Base-by-base conservation (phyloP, 2,888 invertebrate genomes). In the Euphydryas editha region DNA sequence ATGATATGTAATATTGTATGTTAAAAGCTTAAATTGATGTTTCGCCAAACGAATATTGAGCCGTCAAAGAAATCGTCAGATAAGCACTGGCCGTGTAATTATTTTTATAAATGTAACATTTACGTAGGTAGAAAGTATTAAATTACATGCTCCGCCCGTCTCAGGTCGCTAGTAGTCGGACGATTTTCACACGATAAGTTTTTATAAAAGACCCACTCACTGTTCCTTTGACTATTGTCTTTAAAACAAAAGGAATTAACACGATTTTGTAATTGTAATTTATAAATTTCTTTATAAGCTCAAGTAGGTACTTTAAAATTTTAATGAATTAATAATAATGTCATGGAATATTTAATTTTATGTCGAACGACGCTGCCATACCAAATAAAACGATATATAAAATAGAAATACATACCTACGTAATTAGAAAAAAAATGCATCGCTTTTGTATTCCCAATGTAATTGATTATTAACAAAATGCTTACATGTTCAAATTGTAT, bases 111-210 rank as follows among this genome's bases (percentile, higher is more conserved):
- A 81, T 82, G 82, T 78, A 80, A 77, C 80, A 79, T 81, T 86
- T 82, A 73, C 80, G 77, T 81, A 76, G 76, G 80, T 85, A 83
- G 87, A 89, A 88, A 89, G 88, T 84, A 86, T 85, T 81, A 88
- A 88, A 89, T 89, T 88, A 88, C 81, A 87, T 81, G 82, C 76
- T 77, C 77, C 76, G 73, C 74, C 75, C 78, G 81, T 73, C 81
- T 79, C 76, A 83, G 80, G 81, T 81, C 77, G 73, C 68, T 78
- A 56, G 75, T 77, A 78, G 63, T 77, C 62, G 73, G 65, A 61
- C 81, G 83, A 85, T 83, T 83, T 86, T 90, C 88, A 86, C 89
- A 88, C 87, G 90, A 89, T 88, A 87, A 82, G 59, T 75, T 74
- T 74, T 75, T 75, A 77, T 81, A 81, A 82, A 78, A 78, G 77